Evolutionary conservation across 2,888 invertebrate genomes (phyloP).

Genomic region (Yponomeuta cagnagella): DNA sequence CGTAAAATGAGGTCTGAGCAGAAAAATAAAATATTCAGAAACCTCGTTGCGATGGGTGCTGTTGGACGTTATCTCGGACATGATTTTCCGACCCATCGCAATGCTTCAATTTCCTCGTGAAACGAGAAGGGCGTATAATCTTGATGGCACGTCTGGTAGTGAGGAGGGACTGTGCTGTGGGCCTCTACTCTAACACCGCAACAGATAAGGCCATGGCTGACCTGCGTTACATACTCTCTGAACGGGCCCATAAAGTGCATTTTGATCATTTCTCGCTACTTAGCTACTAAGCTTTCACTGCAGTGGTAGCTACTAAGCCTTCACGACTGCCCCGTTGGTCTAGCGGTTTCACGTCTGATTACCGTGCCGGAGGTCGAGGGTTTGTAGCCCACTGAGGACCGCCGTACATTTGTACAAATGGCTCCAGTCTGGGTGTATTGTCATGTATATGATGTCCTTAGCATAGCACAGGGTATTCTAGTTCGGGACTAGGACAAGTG

Average conservation of each 20-base stretch:
- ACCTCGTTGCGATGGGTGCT: neutral
- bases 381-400: too few species aligned
- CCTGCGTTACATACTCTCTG: neutral
- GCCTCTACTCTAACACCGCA: neutral
- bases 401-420: too few species aligned
- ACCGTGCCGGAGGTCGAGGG: too few species aligned
- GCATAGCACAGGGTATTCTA: too few species aligned
- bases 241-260: neutral
- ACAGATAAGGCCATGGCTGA: neutral
- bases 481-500: too few species aligned
- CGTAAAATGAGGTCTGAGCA: neutral
- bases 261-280: too few species aligned
- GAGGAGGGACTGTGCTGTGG: constrained; percentile 35
- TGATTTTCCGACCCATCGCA: constrained; percentile 1
- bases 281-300: too few species aligned
- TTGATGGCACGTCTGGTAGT: constrained; percentile 61
- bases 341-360: too few species aligned
- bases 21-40: constrained; percentile 1
- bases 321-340: too few species aligned
- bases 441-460: too few species aligned
- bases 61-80: neutral
- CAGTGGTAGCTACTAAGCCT: too few species aligned
- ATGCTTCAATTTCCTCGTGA: constrained; percentile 4
- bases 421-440: too few species aligned
- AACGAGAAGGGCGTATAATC: constrained; percentile 36